Conservation (phyloP, 2,888 invertebrate species). For the Pseudoips prasinana region DNA sequence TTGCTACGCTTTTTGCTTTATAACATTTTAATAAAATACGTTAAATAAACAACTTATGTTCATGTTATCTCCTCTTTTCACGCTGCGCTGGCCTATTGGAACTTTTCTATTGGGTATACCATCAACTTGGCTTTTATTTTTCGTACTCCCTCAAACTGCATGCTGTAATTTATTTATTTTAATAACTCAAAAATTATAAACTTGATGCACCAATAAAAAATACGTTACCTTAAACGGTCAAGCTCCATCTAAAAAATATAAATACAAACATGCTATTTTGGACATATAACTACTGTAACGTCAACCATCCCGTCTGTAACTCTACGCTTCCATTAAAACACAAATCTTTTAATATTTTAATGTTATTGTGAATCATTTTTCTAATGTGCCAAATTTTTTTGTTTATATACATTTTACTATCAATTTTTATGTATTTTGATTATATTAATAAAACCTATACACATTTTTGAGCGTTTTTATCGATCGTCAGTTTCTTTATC, state of each 20-base stretch:
- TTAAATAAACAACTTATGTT: slow-evolving; percentile 60
- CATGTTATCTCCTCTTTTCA: slow-evolving; percentile 70
- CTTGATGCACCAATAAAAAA: slow-evolving; percentile 71
- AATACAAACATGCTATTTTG: slow-evolving; percentile 76
- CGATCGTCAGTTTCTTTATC: slow-evolving; percentile 73
- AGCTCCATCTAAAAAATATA: slow-evolving; percentile 78
- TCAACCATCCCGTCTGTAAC: slow-evolving; percentile 33
- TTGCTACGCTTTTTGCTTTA: slow-evolving; percentile 39
- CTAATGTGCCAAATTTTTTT: slow-evolving; percentile 57
- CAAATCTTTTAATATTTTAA: slow-evolving; percentile 46
- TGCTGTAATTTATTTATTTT: slow-evolving; percentile 42
- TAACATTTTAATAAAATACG: slow-evolving; percentile 15
- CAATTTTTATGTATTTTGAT: slow-evolving; percentile 45
- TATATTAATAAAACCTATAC: slow-evolving; percentile 56
- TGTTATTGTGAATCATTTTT: slow-evolving; percentile 35
- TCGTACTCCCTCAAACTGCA: slow-evolving; percentile 50
- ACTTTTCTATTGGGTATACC: slow-evolving; percentile 76
- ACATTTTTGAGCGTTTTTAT: slow-evolving; percentile 35
- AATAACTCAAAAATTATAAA: slow-evolving; percentile 38
- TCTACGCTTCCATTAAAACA: slow-evolving; percentile 60
- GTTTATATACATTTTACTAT: slow-evolving; percentile 30
- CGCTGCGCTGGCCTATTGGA: slow-evolving; percentile 73
- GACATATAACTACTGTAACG: slow-evolving; percentile 48
- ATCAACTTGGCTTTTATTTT: slow-evolving; percentile 46
- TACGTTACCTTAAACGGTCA: slow-evolving; percentile 68